Base-by-base conservation (phyloP, 1,140 invertebrate genomes). In the Drosophila fuyamai region DNA sequence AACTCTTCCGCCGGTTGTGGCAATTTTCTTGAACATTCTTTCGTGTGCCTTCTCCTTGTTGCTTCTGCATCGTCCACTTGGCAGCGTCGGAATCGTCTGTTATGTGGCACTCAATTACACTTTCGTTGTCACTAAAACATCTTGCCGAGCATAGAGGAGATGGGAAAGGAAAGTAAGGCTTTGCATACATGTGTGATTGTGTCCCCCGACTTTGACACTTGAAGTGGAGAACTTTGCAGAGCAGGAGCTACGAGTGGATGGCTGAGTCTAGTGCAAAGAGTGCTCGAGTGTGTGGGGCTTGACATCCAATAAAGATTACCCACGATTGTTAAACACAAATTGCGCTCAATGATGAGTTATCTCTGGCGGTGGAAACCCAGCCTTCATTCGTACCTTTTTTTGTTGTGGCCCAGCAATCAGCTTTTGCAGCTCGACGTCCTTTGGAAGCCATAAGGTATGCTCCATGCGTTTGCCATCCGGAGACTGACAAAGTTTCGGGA, bases 261-360 rank as follows among this genome's bases (percentile, higher is more conserved):
- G 29, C 29, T 32, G 29, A 32, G 8, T 32, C 29, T 32, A 32
- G 29, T 32, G 46, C 18, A 29, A 35, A 18, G 41, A 16, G 41
- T 23, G 43, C 32, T 46, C 60, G 55, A 56, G 47, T 47, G 50
- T 47, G 43, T 41, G 53, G 32, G 60, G 75, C 82, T 76, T 79
- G 82, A 86, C 82, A 86, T 88, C 83, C 83, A 88, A 86, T 86
- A 88, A 86, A 86, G 83, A 86, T 86, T 88, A 88, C 79, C 79
- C 76, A 86, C 79, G 83, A 86, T 86, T 88, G 83, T 86, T 86
- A 86, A 88, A 88, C 83, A 88, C 83, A 86, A 86, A 86, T 86
- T 88, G 83, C 76, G 83, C 76, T 82, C 81, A 85, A 82, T 88
- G 83, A 86, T 79, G 83, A 82, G 79, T 82, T 86, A 79, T 73